Evolutionary conservation across 2,797 vertebrate species (phyloP), one percentile per base, ranked within the genome.

Genomic region (Falco peregrinus): DNA sequence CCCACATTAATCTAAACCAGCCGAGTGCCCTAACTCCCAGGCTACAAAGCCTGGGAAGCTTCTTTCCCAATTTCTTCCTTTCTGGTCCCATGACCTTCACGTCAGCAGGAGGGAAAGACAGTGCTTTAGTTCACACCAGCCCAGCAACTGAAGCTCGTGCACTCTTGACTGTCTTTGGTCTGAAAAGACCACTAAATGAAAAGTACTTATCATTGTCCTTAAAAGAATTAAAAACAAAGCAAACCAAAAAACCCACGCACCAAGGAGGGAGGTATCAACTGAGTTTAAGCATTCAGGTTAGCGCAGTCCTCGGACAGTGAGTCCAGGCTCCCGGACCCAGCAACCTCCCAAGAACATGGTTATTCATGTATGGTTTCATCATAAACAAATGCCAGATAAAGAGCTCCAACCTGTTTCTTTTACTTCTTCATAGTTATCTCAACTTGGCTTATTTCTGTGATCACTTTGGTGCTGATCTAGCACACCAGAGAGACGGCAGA

Each of bases 71-170:
- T 18, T 84, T 87, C 37, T 37, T 60, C 31, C 31, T 29, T 84
- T 74, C 60, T 77, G 9, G 51, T 89, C 56, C 71, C 4, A 0
- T 28, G 56, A 71, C 31, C 9, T 77, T n/a, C 57, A 10, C 48
- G 71, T 64, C 28, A 87, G 50, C 48, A 80, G 54, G 33, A 87
- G 10, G 5, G 10, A 75, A 0, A 61, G 26, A 68, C 57, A 65
- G 41, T 76, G 35, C 29, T 45, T 45, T 86, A 6, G 65, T 92
- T 84, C 78, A 47, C 14, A 57, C 53, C 39, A 74, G 35, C 35
- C 33, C 47, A 41, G 39, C 0, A 0, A 33, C 54, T 12, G 43
- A 51, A 93, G 75, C 11, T 74, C 0, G 0, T 35, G 28, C 11
- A 13, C 10, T 41, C 18, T 21, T 21, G 12, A 21, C 47, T 70